Evolutionary conservation across 2,888 invertebrate species (phyloP), one percentile per base, ranked within the genome.

Genomic region (Acrobasis repandana): DNA sequence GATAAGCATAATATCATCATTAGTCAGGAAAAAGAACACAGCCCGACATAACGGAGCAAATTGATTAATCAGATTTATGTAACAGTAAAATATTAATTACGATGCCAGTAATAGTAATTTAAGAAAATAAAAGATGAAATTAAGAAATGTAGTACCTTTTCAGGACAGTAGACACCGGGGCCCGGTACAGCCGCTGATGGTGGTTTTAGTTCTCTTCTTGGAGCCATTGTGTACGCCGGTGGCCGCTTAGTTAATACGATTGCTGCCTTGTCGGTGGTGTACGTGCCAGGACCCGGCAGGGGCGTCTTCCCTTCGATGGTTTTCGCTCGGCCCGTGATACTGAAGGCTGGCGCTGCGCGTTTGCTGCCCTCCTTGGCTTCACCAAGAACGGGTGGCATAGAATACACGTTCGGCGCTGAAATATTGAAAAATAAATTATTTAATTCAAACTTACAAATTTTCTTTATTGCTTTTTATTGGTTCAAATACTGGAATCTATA

Each of bases 221-320:
- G 94, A 46, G 97, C 96, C 92, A 99, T 97, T 43, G 97, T 97
- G 83, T 96, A 98, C 36, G 96, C 94, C 0, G 98, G 98, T 11
- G 97, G 94, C 66, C 93, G 86, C 65, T 83, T 88, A 2, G 74
- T 75, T 10, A 90, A 75, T 15, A 83, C 90, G 15, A 88, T 74
- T 0, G 87, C 80, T 14, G 93, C 93, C 65, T 93, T 93, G 61
- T 95, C 93, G n/a, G 94, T 92, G 54, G 94, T 93, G 69, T 94
- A 94, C 0, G 96, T 94, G 50, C 97, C 97, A 10, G 98, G 98
- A 48, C 98, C 98, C 9, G 98, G 98, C 69, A 95, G 93, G 0
- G 86, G 83, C 2, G 74, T 76, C 67, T 87, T 90, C 10, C 77
- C 70, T 58, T 86, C 90, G 9, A 72, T 63, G 15, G 93, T 92